These are phyloP conservation scores for Xestia rhomboidea DNA, from an alignment of 2,888 invertebrate species.

Conservation along the genomic window DNA sequence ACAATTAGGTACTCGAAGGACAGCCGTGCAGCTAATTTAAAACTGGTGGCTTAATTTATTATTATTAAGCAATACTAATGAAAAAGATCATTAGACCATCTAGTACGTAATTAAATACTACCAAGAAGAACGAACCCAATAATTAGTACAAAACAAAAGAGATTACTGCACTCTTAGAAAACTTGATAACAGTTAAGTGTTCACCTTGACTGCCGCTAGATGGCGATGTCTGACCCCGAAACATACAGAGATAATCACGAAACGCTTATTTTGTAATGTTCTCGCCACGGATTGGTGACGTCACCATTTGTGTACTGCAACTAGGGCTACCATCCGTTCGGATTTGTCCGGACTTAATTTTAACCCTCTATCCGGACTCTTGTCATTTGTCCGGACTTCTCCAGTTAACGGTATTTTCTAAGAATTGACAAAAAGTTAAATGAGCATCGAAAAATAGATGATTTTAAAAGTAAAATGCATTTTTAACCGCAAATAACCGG, in stretches of 20 bases:
- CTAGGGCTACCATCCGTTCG: background rate
- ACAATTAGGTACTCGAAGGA: background rate
- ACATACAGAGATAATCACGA: conserved; percentile 65
- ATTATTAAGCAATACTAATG: background rate
- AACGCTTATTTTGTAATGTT: conserved; percentile 58
- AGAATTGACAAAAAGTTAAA: background rate
- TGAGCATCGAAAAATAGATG: background rate
- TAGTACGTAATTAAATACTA: background rate
- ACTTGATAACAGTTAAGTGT: conserved; percentile 50
- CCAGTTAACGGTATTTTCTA: background rate
- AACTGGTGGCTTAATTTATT: background rate
- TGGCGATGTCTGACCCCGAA: conserved; percentile 63
- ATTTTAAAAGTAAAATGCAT: background rate
- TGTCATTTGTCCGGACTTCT: background rate
- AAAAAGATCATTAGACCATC: background rate
- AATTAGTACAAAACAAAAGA: conserved; percentile 40
- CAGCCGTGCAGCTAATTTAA: background rate
- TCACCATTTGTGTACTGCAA: conserved; percentile 47
- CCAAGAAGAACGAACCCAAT: conserved; percentile 16
- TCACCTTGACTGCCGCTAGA: conserved; percentile 64
- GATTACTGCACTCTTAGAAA: conserved; percentile 26
- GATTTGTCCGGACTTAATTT: background rate
- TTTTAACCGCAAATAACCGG: background rate
- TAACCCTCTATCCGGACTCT: background rate
- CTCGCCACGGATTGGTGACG: conserved; percentile 54